Percentiles rank a stretch among this genome's conserved stretches.
These are phyloP conservation scores for Cetoscarus ocellatus DNA, from an alignment of 2,797 vertebrate genomes.

Conservation along the genomic window DNA sequence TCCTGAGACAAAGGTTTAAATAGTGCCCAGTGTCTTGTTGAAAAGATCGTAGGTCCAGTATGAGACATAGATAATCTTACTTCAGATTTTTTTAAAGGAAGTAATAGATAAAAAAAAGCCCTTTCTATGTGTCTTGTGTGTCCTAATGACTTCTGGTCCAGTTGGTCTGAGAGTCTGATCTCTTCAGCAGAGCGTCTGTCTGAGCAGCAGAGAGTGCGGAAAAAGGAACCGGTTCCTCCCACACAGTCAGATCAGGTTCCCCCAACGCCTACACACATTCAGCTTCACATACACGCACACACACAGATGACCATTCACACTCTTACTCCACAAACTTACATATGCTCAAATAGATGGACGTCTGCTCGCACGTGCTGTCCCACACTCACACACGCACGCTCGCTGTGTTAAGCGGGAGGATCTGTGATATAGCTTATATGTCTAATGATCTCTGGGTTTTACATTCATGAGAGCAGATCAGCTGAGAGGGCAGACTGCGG, in stretches of 20 bases:
- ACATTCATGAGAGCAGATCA: conserved; percentile 82
- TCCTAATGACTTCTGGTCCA: conserved; percentile 83
- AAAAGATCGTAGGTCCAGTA: conserved; percentile 61
- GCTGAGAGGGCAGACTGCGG: conserved; percentile 76
- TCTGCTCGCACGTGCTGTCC: conserved; percentile 51
- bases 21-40: conserved; percentile 55
- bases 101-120: conserved; percentile 62
- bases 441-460: conserved; percentile 82
- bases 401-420: conserved; percentile 40
- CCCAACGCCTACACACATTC: conserved; percentile 75
- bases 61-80: conserved; percentile 71
- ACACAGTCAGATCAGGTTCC: conserved; percentile 84
- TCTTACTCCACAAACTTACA: conserved; percentile 61
- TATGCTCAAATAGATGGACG: conserved; percentile 65
- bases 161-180: conserved; percentile 83
- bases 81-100: conserved; percentile 57
- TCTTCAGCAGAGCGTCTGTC: conserved; percentile 84
- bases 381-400: conserved; percentile 8
- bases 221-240: conserved; percentile 74
- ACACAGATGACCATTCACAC: conserved; percentile 76
- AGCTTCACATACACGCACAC: conserved; percentile 61
- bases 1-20: conserved; percentile 62
- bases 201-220: conserved; percentile 60
- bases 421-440: conserved; percentile 81
- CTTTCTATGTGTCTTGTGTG: conserved; percentile 71